phyloP scores from a whole-genome alignment of 1,140 invertebrate genomes.

The Drosophila seguyi region DNA sequence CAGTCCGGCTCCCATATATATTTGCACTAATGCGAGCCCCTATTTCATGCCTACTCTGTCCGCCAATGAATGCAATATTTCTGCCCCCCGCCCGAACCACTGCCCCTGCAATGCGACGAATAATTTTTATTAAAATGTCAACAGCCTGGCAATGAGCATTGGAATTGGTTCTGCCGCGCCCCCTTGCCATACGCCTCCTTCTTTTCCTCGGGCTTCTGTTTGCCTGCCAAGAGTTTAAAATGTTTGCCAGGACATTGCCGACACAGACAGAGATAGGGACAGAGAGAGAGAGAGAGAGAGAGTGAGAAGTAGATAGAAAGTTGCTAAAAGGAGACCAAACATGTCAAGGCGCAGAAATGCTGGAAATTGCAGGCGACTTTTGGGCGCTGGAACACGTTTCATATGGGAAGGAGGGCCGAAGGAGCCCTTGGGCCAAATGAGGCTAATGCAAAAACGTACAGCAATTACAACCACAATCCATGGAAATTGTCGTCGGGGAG shows the following conservation, averaged over 20 bases:
- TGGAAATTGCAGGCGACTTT: constrained; percentile 44
- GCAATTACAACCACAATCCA: constrained; percentile 54
- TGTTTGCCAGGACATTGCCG: constrained; percentile 49
- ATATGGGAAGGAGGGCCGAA: constrained; percentile 14
- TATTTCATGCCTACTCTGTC: not conserved
- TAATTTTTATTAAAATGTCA: constrained; percentile 66
- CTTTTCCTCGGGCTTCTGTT: constrained; percentile 27
- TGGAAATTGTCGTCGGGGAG: constrained; percentile 27
- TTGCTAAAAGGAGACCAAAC: constrained; percentile 32
- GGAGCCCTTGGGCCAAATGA: constrained; percentile 34
- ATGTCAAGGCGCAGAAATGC: constrained; percentile 24
- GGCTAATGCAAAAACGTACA: constrained; percentile 54
- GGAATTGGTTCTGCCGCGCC: constrained; percentile 27
- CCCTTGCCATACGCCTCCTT: constrained; percentile 8
- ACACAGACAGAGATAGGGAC: not conserved
- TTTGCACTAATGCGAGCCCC: constrained; percentile 3
- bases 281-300: no score
- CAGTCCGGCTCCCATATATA: constrained; percentile 1
- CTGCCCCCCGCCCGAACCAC: not conserved
- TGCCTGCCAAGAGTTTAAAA: constrained; percentile 51
- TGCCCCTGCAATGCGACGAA: constrained; percentile 52
- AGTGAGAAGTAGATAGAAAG: constrained; percentile 14
- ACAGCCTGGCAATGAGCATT: constrained; percentile 58
- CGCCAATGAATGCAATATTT: constrained; percentile 8
- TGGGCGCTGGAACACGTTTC: constrained; percentile 49